Evolutionary conservation across 2,113 vertebrate genomes (phyloP).

Genomic region (Smithornis capensis): DNA sequence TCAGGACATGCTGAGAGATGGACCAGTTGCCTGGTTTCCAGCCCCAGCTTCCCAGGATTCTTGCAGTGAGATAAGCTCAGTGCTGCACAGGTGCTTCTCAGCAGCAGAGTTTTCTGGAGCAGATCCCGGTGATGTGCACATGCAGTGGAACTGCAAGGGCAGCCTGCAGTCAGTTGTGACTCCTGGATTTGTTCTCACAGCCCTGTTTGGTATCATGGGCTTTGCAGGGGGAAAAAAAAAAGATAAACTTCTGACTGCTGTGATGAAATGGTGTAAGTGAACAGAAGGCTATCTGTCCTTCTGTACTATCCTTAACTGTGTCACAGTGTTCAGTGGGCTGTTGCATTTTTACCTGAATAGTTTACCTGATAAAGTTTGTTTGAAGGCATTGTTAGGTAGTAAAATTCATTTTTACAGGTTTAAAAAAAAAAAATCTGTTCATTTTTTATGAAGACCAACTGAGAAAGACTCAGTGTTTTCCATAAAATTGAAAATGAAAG

Average conservation of each 20-base stretch:
- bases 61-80: fast-evolving
- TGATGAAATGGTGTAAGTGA: background rate
- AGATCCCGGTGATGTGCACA: fast-evolving
- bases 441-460: background rate
- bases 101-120: background rate
- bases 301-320: background rate
- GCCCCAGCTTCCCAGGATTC: background rate
- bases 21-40: background rate
- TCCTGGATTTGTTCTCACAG: background rate
- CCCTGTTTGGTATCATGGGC: background rate
- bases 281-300: background rate
- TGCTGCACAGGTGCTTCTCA: background rate
- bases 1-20: background rate
- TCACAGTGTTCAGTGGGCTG: background rate
- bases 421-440: background rate
- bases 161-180: background rate
- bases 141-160: background rate
- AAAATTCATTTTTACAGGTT: background rate
- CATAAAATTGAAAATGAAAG: background rate
- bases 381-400: background rate
- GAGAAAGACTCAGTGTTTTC: background rate
- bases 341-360: background rate
- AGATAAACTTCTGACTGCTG: background rate
- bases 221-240: background rate
- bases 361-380: background rate